Evolutionary conservation across 2,888 invertebrate species (phyloP).

Genomic region (Enchytraeus crypticus): DNA sequence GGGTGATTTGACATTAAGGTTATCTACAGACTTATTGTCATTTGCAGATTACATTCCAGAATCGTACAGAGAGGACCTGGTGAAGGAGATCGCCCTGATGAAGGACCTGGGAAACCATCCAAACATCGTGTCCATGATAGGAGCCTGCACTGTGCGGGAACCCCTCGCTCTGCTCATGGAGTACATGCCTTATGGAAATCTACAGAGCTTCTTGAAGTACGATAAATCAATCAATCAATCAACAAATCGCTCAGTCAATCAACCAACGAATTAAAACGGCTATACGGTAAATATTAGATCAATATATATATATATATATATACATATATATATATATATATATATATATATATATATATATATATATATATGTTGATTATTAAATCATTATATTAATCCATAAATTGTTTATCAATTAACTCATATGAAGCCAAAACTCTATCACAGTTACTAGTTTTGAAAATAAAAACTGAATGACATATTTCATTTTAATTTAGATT

Average conservation of each 20-base stretch:
- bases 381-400: neutral
- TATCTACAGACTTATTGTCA: too few species aligned
- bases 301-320: neutral
- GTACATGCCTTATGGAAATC: conserved; percentile 68
- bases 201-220: conserved; percentile 50
- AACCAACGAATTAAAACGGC: neutral
- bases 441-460: too few species aligned
- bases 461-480: too few species aligned
- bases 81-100: conserved; percentile 68
- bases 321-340: neutral
- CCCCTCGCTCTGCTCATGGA: conserved; percentile 70
- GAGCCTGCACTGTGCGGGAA: conserved; percentile 59
- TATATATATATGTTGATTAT: neutral
- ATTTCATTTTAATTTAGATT: too few species aligned
- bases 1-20: too few species aligned
- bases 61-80: conserved; percentile 58
- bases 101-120: conserved; percentile 68
- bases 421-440: too few species aligned
- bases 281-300: neutral
- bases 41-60: conserved; percentile 44
- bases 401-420: too few species aligned
- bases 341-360: neutral
- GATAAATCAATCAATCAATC: neutral
- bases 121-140: conserved; percentile 66
- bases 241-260: too few species aligned